Percentiles rank a stretch among this genome's conserved stretches.
Conservation (phyloP, 2,797 vertebrate species). For the Gastrophryne carolinensis region DNA sequence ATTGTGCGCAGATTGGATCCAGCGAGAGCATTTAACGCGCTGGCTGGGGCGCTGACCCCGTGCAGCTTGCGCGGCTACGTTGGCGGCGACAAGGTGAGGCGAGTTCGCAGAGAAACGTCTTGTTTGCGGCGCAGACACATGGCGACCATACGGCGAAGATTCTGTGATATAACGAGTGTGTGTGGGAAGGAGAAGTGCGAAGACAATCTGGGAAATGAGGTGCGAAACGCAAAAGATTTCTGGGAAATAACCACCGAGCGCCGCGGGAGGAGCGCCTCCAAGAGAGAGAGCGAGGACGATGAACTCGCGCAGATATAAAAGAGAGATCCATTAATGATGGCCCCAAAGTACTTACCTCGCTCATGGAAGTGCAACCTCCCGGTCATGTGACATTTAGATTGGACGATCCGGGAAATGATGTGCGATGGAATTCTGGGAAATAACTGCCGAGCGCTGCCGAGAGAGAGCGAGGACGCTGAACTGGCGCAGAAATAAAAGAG, state of each 20-base stretch:
- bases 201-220: neutral
- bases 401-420: no score
- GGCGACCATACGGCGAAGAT: conserved; percentile 21
- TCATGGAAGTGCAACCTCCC: no score
- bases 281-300: no score
- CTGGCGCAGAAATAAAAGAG: no score
- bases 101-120: neutral
- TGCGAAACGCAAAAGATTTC: neutral
- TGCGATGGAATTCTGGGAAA: no score
- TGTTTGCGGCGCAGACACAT: conserved; percentile 20
- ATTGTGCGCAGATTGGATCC: neutral
- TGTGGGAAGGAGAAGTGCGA: conserved; percentile 40
- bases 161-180: neutral
- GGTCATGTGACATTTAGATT: no score
- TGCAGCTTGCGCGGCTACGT: neutral
- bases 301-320: no score
- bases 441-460: no score
- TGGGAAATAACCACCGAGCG: neutral
- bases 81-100: neutral
- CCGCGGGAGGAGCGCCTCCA: no score
- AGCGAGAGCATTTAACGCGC: neutral
- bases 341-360: no score
- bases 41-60: neutral
- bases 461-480: no score
- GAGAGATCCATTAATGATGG: no score